Evolutionary conservation across 1,140 invertebrate species (phyloP).

Genomic region (Aphis craccivora): DNA sequence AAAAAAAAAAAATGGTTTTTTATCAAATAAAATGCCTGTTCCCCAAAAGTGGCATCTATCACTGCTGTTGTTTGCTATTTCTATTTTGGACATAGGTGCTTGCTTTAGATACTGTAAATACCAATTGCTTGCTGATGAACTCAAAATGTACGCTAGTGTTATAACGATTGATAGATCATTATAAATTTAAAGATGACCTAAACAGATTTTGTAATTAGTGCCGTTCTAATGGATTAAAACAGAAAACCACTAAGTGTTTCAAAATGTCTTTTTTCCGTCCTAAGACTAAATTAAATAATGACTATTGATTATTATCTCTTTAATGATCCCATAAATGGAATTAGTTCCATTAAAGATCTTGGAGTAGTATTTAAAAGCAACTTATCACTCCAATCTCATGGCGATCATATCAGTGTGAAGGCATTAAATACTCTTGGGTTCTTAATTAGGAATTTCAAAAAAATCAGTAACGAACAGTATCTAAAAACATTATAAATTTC

Average conservation of each 20-base stretch:
- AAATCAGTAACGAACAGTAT: too few species aligned
- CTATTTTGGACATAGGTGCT: background rate
- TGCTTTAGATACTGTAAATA: slow-evolving; percentile 20
- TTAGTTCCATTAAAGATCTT: background rate
- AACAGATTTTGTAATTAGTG: background rate
- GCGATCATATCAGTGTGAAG: background rate
- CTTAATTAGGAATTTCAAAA: background rate
- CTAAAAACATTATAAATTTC: too few species aligned
- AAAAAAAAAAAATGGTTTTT: background rate
- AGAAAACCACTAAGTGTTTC: background rate
- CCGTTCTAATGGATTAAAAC: background rate
- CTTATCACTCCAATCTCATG: background rate
- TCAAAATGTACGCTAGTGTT: background rate
- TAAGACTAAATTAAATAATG: background rate
- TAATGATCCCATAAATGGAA: background rate
- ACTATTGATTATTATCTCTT: background rate
- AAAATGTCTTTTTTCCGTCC: slow-evolving; percentile 11
- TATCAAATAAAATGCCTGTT: slow-evolving; percentile 17
- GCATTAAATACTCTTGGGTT: background rate
- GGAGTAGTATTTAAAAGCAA: background rate
- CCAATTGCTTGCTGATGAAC: background rate
- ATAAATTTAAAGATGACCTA: slow-evolving; percentile 11
- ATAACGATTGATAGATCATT: slow-evolving; percentile 2
- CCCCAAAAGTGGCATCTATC: background rate
- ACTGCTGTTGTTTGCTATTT: slow-evolving; percentile 4